A percentile compares a stretch with the other conserved stretches of the same genome.
These are phyloP conservation scores for Ips typographus DNA, from an alignment of 1,140 invertebrate genomes.

Conservation along the genomic window DNA sequence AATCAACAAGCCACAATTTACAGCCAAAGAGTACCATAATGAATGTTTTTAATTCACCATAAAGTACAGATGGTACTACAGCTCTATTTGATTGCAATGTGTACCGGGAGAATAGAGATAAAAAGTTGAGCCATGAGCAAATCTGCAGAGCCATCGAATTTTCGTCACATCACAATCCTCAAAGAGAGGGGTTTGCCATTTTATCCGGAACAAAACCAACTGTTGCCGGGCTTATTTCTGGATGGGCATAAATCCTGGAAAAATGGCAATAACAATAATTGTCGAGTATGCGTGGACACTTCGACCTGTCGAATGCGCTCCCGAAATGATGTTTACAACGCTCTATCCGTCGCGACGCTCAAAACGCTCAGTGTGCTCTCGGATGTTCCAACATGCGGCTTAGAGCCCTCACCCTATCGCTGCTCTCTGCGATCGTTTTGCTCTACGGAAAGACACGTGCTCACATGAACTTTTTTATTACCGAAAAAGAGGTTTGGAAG, in stretches of 20 bases:
- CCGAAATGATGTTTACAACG: constrained; percentile 26
- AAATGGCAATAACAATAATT: constrained; percentile 29
- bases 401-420: constrained; percentile 22
- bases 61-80: too few relatives aligned
- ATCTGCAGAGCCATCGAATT: too few relatives aligned
- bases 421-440: constrained; percentile 14
- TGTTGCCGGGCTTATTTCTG: background rate
- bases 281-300: constrained; percentile 29
- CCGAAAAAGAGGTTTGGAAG: constrained; percentile 73
- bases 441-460: constrained; percentile 44
- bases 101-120: too few relatives aligned
- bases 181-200: background rate
- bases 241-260: constrained; percentile 11
- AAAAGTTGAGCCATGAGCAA: too few relatives aligned
- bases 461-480: constrained; percentile 76
- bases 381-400: constrained; percentile 29
- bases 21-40: too few relatives aligned
- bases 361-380: constrained; percentile 26
- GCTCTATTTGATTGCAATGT: too few relatives aligned
- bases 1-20: too few relatives aligned
- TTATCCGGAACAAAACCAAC: background rate
- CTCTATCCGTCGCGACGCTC: constrained; percentile 30
- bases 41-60: too few relatives aligned
- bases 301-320: constrained; percentile 34
- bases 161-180: background rate